These are phyloP conservation scores for Drosophila kohkoa DNA, from an alignment of 1,140 invertebrate genomes.

Conservation along the genomic window DNA sequence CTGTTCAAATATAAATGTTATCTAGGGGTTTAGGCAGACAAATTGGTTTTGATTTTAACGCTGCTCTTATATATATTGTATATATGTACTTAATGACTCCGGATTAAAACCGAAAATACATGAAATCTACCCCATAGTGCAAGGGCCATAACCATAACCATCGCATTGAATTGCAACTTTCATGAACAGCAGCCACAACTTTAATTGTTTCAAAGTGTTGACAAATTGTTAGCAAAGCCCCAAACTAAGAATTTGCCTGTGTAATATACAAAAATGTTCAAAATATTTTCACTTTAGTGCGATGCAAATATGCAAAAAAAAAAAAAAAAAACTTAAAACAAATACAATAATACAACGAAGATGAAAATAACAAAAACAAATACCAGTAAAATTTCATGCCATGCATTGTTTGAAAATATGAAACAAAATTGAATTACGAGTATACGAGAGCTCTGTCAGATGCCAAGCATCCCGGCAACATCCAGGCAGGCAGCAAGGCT, in stretches of 20 bases:
- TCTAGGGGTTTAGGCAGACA: no score
- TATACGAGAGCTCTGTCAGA: slow-evolving; percentile 34
- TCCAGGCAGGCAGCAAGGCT: background rate
- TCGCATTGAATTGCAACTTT: slow-evolving; percentile 29
- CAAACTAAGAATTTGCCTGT: slow-evolving; percentile 28
- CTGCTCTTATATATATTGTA: no score
- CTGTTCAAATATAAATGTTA: no score
- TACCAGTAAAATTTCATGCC: slow-evolving; percentile 21
- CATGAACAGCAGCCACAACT: slow-evolving; percentile 34
- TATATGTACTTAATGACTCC: no score
- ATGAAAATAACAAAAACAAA: slow-evolving; percentile 6
- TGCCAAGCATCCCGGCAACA: slow-evolving; percentile 18
- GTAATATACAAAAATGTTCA: slow-evolving; percentile 26
- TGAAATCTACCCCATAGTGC: background rate
- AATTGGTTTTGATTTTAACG: no score
- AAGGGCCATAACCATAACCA: background rate
- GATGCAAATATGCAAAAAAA: slow-evolving; percentile 20
- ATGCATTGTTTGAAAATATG: slow-evolving; percentile 47
- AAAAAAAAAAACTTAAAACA: background rate
- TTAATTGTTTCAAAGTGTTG: slow-evolving; percentile 50
- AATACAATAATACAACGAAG: background rate
- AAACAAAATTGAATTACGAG: slow-evolving; percentile 50
- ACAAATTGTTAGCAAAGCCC: slow-evolving; percentile 46
- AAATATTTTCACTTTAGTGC: slow-evolving; percentile 31
- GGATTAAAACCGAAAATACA: no score